Conservation (phyloP, 2,113 vertebrate genomes). For the Coregonus clupeaformis region DNA sequence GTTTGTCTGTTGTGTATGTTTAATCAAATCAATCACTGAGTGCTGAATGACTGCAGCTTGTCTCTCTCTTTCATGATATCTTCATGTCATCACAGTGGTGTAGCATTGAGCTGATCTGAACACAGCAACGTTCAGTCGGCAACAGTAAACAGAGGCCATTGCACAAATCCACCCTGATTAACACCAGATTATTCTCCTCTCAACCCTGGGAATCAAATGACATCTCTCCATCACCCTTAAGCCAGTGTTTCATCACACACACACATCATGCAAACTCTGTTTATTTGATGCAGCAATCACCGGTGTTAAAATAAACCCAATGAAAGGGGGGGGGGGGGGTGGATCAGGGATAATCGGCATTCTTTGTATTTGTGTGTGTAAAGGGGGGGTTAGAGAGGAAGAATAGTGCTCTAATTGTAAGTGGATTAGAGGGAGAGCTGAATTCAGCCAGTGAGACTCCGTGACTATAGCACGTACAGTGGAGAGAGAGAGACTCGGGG, state of each 20-base stretch:
- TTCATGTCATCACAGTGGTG: neutral
- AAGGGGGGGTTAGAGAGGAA: neutral
- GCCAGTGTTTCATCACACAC: neutral
- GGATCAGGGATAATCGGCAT: neutral
- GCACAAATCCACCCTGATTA: constrained; percentile 7
- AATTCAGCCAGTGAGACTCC: constrained; percentile 46
- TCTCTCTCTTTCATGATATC: neutral
- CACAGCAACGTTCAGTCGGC: neutral
- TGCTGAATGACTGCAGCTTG: too few relatives aligned
- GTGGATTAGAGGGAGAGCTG: constrained; percentile 58
- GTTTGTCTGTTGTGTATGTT: too few relatives aligned
- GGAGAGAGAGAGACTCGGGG: constrained; percentile 21
- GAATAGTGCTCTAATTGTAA: constrained; percentile 59
- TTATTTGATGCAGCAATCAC: neutral
- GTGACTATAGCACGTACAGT: too few relatives aligned
- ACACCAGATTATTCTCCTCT: neutral
- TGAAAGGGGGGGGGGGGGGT: constrained; percentile 4
- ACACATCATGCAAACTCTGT: neutral
- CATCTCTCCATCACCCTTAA: constrained; percentile 9
- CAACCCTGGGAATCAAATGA: neutral
- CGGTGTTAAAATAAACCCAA: neutral
- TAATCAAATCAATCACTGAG: too few relatives aligned
- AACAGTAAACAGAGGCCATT: neutral
- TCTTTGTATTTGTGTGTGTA: too few relatives aligned
- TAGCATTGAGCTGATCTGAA: neutral